Evolutionary conservation across 2,113 vertebrate species (phyloP).

Genomic region (Chaenogobius annularis): DNA sequence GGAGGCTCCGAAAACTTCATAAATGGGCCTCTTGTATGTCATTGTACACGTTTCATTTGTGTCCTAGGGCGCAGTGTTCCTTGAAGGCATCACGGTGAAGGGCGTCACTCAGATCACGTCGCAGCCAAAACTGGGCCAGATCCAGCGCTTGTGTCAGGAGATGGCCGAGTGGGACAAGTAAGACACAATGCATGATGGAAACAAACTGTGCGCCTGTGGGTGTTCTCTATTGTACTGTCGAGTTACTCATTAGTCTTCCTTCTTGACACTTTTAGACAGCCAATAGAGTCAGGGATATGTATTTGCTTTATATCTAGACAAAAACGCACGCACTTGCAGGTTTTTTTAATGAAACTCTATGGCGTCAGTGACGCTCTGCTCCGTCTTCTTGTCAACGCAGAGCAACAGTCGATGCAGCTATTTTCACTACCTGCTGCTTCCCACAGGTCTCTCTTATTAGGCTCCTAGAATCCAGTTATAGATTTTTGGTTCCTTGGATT

Average conservation of each 20-base stretch:
- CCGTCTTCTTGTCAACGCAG: conserved; percentile 12
- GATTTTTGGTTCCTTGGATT: not conserved
- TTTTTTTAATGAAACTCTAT: conserved; percentile 26
- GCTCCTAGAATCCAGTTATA: not conserved
- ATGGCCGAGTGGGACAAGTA: conserved; percentile 95
- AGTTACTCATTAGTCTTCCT: conserved; percentile 52
- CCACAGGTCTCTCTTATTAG: not conserved
- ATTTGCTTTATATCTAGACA: conserved; percentile 16
- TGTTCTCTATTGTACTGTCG: conserved; percentile 16
- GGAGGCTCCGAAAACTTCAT: conserved; percentile 36
- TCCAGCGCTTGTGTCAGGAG: conserved; percentile 92
- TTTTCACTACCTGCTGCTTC: conserved; percentile 24
- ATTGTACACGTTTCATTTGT: conserved; percentile 9
- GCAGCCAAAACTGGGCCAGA: conserved; percentile 89
- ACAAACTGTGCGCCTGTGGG: conserved; percentile 26
- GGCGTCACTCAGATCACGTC: conserved; percentile 89
- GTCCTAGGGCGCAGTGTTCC: conserved; percentile 89
- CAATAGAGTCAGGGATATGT: conserved; percentile 47
- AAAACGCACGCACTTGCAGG: conserved; percentile 29
- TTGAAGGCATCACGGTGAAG: conserved; percentile 92
- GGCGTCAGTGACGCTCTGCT: conserved; percentile 3
- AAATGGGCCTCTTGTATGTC: not conserved
- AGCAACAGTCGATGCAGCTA: conserved; percentile 5
- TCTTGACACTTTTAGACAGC: conserved; percentile 39
- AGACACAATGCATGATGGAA: conserved; percentile 48